These are phyloP conservation scores for Helicolenus hilgendorfi DNA, from an alignment of 2,797 vertebrate species.

Conservation along the genomic window DNA sequence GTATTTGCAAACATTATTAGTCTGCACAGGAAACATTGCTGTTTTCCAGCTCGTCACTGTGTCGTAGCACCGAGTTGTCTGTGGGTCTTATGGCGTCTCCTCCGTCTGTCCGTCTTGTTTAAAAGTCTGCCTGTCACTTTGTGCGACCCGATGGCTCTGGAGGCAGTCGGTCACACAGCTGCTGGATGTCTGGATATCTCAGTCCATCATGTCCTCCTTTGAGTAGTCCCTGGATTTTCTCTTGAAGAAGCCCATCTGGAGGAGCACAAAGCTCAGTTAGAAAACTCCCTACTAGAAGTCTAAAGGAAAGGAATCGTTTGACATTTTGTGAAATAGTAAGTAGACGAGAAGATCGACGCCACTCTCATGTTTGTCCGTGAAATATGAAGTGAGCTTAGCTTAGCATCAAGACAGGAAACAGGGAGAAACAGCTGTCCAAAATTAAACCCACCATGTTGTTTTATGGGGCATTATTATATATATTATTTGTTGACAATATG, in stretches of 20 bases:
- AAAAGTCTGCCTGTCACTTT: conserved; percentile 46
- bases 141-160: conserved; percentile 28
- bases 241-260: conserved; percentile 97
- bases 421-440: neutral
- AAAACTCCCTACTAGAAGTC: neutral
- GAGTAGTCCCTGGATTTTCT: conserved; percentile 95
- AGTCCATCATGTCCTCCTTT: conserved; percentile 90
- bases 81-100: conserved; percentile 47
- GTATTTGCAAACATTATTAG: conserved; percentile 53
- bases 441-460: neutral
- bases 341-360: neutral
- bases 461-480: neutral
- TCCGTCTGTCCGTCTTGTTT: conserved; percentile 39
- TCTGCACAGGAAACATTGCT: conserved; percentile 8
- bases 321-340: neutral
- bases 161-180: conserved; percentile 65
- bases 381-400: neutral
- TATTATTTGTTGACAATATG: neutral
- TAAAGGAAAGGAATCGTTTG: neutral
- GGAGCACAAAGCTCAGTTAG: conserved; percentile 56
- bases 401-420: neutral
- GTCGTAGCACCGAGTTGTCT: conserved; percentile 54
- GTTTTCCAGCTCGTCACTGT: conserved; percentile 38
- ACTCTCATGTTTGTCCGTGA: neutral
- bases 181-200: conserved; percentile 65